Base-by-base conservation (phyloP, 2,797 vertebrate species). In the Cossypha caffra region DNA sequence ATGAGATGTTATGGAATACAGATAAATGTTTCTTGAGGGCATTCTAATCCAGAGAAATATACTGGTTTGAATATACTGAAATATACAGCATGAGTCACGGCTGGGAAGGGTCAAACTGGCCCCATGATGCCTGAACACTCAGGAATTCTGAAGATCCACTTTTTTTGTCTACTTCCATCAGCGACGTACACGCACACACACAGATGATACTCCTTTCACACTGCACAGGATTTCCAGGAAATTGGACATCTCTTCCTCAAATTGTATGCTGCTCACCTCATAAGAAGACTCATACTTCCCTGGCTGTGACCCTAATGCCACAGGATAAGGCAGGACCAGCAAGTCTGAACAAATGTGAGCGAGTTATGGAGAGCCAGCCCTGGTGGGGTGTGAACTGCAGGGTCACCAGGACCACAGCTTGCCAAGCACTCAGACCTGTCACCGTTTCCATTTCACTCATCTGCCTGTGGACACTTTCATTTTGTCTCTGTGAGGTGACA, bases 201-300 rank as follows among this genome's bases (percentile, higher is more conserved):
- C 3, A 3, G 17, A 91, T 43, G 31, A 18, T 3, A 9, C 10
- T 59, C 50, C 33, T 59, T 59, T 58, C 21, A 73, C 8, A 5
- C 1, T 43, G 50, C 72, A 77, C 48, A 61, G 89, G 79, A 93
- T 92, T 93, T 94, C 88, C 90, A 80, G 90, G 88, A 96, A 93
- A 93, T 6, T 33, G 10, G 52, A 76, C 0, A 13, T 63, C 71
- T 89, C n/a, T 95, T 94, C 88, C 94, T 76, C 62, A 75, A 68
- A 88, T 67, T 85, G 73, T 89, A 26, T 3, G 24, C 67, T 71
- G 42, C 47, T 45, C 33, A 38, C 18, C 57, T 84, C 61, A 16
- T 19, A 88, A 78, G 71, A 86, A 63, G 29, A 77, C 20, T 80
- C 57, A 64, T 47, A 35, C 26, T 85, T 90, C 68, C 78, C 54